Evolutionary conservation across 2,888 invertebrate species (phyloP), one percentile per base, ranked within the genome.

Genomic region (Leucophora obtusa): DNA sequence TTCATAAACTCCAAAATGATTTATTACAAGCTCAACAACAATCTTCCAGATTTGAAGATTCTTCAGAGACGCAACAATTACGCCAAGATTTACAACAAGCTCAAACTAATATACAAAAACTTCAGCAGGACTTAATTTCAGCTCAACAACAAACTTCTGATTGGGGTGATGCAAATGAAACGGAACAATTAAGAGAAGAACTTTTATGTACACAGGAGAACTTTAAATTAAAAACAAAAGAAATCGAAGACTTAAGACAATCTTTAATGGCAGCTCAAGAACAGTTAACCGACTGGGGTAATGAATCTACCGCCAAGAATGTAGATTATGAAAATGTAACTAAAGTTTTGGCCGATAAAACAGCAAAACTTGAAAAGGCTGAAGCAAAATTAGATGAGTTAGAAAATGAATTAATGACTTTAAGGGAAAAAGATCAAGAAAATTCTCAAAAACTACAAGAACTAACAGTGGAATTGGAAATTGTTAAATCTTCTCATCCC

Each of bases 401-500:
- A 1, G 84, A 85, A 50, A 70, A 78, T 7, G 84, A 85, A 58
- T 70, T 85, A 65, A 69, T 83, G 24, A 43, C 66, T 10, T 38
- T 85, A 15, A 82, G 81, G 21, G 83, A 83, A 38, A 79, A 76
- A 17, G 70, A 80, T 18, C 54, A 65, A 18, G 77, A 77, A 21
- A 81, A 65, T 21, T n/a, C 28, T 0, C 60, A 59, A 53, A 79
- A 68, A 47, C 15, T 79, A 14, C 77, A 73, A 62, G 83, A 85
- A 9, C 28, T 92, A 62, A 91, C 92, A 84, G 88, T 88, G 56
- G 91, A 91, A 83, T 84, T 93, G 5, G 83, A 87, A 18, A 86
- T 92, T 59, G 81, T 92, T 11, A 91, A 90, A 82, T 2, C 58
- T 50, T 11, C 18, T n/a, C n/a, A 15, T 8, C 6, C 18, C 7